phyloP scores from a whole-genome alignment of 2,113 vertebrate genomes.

The Pantherophis guttatus region DNA sequence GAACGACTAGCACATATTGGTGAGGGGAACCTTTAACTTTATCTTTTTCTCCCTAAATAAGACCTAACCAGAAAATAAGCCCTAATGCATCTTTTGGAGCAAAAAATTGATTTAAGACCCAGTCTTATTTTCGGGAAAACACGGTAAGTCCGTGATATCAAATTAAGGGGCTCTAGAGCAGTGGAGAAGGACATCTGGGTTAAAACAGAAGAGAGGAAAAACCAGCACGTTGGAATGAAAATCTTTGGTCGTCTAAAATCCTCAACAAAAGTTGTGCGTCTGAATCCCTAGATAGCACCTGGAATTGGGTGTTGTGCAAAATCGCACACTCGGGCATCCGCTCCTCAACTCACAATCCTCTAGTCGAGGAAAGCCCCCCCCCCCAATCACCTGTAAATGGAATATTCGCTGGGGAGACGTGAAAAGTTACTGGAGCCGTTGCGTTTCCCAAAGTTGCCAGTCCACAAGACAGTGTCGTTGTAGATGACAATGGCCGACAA shows the following conservation, averaged over 20 bases:
- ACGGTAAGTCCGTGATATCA: neutral
- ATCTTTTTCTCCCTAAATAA: too few species aligned
- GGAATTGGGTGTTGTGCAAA: neutral
- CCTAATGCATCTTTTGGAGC: too few species aligned
- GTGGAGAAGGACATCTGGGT: neutral
- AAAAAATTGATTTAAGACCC: too few species aligned
- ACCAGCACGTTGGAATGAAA: neutral
- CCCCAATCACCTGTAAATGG: conserved; percentile 82
- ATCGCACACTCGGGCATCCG: neutral
- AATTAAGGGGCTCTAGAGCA: neutral
- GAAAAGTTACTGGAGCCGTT: conserved; percentile 82
- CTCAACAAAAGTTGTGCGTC: neutral
- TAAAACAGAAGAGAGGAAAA: neutral
- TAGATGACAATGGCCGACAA: conserved; percentile 85
- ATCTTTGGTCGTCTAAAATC: neutral
- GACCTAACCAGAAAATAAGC: too few species aligned
- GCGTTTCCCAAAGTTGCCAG: conserved; percentile 84
- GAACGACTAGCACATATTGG: too few species aligned
- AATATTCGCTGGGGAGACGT: conserved; percentile 79
- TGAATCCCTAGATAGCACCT: neutral
- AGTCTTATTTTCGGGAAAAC: too few species aligned
- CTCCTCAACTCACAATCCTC: neutral
- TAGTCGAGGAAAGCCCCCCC: accelerated
- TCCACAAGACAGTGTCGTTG: conserved; percentile 91
- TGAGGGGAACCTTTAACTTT: too few species aligned